Base-by-base conservation (phyloP, 1,140 invertebrate genomes). In the Calephelis virginiensis region DNA sequence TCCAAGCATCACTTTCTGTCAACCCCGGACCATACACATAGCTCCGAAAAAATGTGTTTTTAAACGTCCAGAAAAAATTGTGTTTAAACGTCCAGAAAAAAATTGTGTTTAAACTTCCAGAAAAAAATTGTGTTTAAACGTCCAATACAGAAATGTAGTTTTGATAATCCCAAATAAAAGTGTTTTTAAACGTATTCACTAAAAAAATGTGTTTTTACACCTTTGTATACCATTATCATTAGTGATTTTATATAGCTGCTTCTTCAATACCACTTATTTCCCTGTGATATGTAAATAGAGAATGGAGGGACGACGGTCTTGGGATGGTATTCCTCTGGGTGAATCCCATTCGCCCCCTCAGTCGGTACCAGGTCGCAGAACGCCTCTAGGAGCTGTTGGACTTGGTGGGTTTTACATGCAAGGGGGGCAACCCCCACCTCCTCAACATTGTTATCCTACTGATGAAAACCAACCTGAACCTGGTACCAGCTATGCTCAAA, bases 401-500 rank as follows among this genome's bases (percentile, higher is more conserved):
- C 91, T 97, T 7, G 95, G 96, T 17, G 95, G 96, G 12, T 96
- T 96, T 85, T 96, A 96, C 86, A 92, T 94, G 75, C 93, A 94
- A 80, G 91, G 92, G 64, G 87, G 90, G 56, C 93, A 93, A 86
- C 90, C 94, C 74, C 91, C 92, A 73, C 92, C 72, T 83, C 92
- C 69, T 71, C 85, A 86, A 65, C 89, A 92, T 73, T 92, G 92
- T 74, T 92, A 92, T 59, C 93, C 94, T 11, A 95, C 95, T 5
- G 96, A 97, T 81, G 96, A 97, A 87, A 97, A 96, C 81, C 94
- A 95, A 76, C 96, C 96, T 0, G 95, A 95, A 81, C 91, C 92
- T 11, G 91, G 91, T 14, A 92, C 89, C 14, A 92, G 91, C 82
- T 86, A 89, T 77, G 86, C 87, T 61, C 89, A 89, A 76, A 82